These are phyloP conservation scores for Loripinus fragilis DNA, from an alignment of 2,888 invertebrate genomes.

Conservation along the genomic window DNA sequence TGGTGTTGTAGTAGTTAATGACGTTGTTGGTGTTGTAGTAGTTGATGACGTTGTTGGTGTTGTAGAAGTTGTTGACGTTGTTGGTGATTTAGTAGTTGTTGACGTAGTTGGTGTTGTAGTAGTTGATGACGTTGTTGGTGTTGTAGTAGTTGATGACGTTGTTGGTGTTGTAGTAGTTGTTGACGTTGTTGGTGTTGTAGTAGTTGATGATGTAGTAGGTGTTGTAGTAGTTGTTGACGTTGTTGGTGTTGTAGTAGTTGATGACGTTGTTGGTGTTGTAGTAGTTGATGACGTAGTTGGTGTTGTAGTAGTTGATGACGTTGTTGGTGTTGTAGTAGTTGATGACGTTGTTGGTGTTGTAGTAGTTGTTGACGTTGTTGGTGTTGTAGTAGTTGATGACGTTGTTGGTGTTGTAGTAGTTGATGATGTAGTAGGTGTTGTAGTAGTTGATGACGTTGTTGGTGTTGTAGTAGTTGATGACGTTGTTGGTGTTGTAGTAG, in stretches of 20 bases:
- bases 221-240: neutral
- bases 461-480: no score
- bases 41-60: no score
- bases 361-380: neutral
- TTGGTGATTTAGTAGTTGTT: no score
- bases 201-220: neutral
- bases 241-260: no score
- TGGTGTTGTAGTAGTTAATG: no score
- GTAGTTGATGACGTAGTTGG: neutral
- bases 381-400: neutral
- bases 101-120: no score
- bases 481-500: no score
- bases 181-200: neutral
- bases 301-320: neutral
- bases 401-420: neutral
- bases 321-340: neutral
- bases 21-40: no score
- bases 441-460: neutral
- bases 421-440: constrained; percentile 7
- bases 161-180: neutral
- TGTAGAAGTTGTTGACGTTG: no score
- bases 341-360: neutral
- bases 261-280: neutral
- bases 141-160: no score
- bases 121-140: no score